Base-by-base conservation (phyloP, 2,888 invertebrate genomes). In the Hemithea aestivaria region DNA sequence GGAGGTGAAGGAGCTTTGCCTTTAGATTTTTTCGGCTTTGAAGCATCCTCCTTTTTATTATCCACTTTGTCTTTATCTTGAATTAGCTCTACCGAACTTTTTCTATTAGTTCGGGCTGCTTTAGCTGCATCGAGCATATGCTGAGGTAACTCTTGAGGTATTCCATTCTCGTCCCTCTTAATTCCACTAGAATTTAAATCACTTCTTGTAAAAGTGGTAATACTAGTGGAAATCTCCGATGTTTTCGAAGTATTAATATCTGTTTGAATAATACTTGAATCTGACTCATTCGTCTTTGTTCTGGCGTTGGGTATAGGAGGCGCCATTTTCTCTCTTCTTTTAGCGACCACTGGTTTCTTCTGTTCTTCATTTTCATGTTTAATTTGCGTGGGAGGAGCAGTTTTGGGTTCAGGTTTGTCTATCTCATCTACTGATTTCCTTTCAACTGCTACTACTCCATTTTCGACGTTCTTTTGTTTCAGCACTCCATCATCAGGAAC, bases 1-100 rank as follows among this genome's bases (percentile, higher is more conserved):
- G 93, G 93, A 1, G 92, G 93, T 0, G 90, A 90, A 0, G 93
- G 94, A 1, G 93, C 93, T 77, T 93, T 93, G 0, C 93, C 91
- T 70, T 94, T 93, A 26, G 87, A 89, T 65, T 90, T 92, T 56
- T 90, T 92, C 1, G 73, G 67, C 40, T 60, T 88, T 84, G 42
- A 39, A 24, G 47, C 51, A 38, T 51, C 51, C 25, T 45, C 48
- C n/a, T 41, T 51, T 40, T 40, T 44, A 9, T 35, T 9, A 10
- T 51, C 48, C 12, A 27, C 16, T n/a, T 36, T 36, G 3, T 81
- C 76, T 53, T 68, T 77, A 6, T 81, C 82, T 40, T 60, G 58
- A 12, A 77, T 55, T 8, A 75, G 48, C 29, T 85, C 87, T 9
- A 70, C 47, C 1, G 78, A 68, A 53, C 90, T 90, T 63, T 90